Percentiles rank a stretch among this genome's conserved stretches.
Conservation (phyloP, 1,140 invertebrate species). For the Thaumatotibia leucotreta region DNA sequence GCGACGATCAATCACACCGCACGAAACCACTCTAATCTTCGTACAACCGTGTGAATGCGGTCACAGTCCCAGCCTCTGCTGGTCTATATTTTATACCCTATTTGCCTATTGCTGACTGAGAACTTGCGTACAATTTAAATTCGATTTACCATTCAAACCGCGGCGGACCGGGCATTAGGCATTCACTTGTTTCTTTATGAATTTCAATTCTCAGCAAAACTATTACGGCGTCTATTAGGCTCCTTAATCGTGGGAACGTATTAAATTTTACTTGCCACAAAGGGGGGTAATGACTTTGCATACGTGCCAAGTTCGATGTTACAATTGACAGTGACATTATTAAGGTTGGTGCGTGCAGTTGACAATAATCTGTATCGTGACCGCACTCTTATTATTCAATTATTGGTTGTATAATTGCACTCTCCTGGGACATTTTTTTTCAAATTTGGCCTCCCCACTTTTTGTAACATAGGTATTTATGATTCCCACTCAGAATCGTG, state of each 20-base stretch:
- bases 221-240: background rate
- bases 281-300: background rate
- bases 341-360: background rate
- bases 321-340: slow-evolving; percentile 6
- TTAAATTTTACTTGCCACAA: slow-evolving; percentile 5
- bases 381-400: background rate
- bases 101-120: slow-evolving; percentile 47
- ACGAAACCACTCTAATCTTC: slow-evolving; percentile 58
- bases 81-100: slow-evolving; percentile 50
- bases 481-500: too few relatives aligned
- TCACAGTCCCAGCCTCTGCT: slow-evolving; percentile 35
- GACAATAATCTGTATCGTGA: background rate
- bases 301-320: slow-evolving; percentile 10
- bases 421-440: too few relatives aligned
- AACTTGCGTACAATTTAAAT: slow-evolving; percentile 20
- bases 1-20: slow-evolving; percentile 59
- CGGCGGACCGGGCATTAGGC: background rate
- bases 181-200: slow-evolving; percentile 10
- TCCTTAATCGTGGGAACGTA: slow-evolving; percentile 3
- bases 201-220: slow-evolving; percentile 1
- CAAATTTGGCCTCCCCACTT: too few relatives aligned
- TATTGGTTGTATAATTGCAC: too few relatives aligned
- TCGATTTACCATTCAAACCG: slow-evolving; percentile 9
- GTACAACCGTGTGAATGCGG: slow-evolving; percentile 64
- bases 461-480: too few relatives aligned